Base-by-base conservation (phyloP, 2,797 vertebrate species). In the Crypturellus tataupa region DNA sequence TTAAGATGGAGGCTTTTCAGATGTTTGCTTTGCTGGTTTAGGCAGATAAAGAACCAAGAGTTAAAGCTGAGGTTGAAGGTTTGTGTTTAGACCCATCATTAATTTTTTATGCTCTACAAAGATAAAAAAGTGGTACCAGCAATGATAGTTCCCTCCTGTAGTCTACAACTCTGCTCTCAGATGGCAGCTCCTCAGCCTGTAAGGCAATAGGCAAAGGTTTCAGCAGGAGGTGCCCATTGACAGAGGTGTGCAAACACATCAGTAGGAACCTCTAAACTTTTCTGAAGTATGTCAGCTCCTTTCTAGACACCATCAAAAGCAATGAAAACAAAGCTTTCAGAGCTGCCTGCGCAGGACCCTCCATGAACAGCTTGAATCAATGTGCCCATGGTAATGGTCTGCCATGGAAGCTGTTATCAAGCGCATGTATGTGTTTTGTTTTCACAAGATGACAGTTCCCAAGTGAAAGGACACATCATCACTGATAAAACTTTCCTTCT, bases 401-500 rank as follows among this genome's bases (percentile, higher is more conserved):
- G 96, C 95, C 97, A 97, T 81, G 93, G 65, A 90, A 95, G 84
- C 94, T 16, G 67, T 96, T 89, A 95, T 96, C 94, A 91, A 96
- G 93, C 33, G 56, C 20, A 10, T 4, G 4, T 7, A 33, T 80
- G 77, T 62, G 84, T 91, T 97, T 97, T 93, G 91, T 96, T 97
- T 97, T 93, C 94, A 93, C 15, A 47, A 90, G 84, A 96, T 97
- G 97, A 97, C 97, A 97, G 97, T 92, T 97, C 98, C 98, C 98
- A 96, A 97, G 96, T 81, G 97, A 94, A 98, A 97, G 96, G 96
- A 95, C 96, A 97, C 97, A 97, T 97, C 96, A 94, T 83, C 90
- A 95, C 96, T 95, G 97, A 98, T 98, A 97, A 97, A 97, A 97
- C 96, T 97, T 98, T 91, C 95, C 91, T 96, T 96, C 97, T 96